These are phyloP conservation scores for Pachyramphus minor DNA, from an alignment of 2,113 vertebrate species.

Conservation along the genomic window DNA sequence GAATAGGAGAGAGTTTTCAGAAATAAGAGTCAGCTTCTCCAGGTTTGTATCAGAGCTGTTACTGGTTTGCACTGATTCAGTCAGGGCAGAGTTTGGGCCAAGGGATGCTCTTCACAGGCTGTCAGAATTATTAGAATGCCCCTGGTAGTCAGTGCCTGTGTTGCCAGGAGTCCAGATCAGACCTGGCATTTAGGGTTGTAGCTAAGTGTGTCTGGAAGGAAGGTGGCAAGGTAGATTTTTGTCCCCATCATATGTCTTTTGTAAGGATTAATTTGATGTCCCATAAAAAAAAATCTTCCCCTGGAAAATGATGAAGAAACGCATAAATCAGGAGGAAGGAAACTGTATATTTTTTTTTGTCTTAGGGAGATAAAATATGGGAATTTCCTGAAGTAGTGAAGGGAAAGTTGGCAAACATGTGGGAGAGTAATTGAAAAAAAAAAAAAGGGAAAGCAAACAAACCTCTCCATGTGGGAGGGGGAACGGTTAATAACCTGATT, in stretches of 20 bases:
- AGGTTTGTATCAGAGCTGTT: not conserved
- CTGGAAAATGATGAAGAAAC: not conserved
- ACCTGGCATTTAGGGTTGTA: not conserved
- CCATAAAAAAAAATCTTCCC: not conserved
- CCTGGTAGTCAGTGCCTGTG: not conserved
- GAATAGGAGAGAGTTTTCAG: not conserved
- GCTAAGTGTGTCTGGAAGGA: not conserved
- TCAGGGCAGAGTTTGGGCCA: not conserved
- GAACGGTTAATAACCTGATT: not conserved
- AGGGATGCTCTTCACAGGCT: not conserved
- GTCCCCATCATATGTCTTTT: not conserved
- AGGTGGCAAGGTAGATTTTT: not conserved
- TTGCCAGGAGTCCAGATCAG: not conserved
- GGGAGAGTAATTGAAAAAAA: not conserved
- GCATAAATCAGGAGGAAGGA: not conserved
- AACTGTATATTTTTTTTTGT: not conserved
- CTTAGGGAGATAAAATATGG: not conserved
- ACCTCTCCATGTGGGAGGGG: not conserved
- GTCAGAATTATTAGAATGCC: not conserved
- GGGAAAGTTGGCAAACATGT: not conserved
- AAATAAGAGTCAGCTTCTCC: not conserved
- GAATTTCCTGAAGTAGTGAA: not conserved
- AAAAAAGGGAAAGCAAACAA: not conserved
- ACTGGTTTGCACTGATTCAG: not conserved
- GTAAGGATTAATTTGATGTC: not conserved